Conservation (phyloP, 2,797 vertebrate species). For the Dipus sagitta region DNA sequence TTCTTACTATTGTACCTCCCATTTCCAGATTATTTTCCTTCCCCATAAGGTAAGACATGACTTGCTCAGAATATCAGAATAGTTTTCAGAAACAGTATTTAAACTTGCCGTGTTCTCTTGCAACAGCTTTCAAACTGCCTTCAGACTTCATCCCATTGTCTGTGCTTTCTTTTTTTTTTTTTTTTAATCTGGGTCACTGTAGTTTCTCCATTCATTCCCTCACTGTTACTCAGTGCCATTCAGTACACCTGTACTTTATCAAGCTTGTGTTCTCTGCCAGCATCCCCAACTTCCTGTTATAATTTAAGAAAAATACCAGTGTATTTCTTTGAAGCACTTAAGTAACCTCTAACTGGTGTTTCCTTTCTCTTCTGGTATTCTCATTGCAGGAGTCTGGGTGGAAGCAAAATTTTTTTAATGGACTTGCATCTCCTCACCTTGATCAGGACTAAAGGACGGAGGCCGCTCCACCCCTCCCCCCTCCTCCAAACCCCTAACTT, state of each 20-base stretch:
- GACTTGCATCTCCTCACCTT: slow-evolving; percentile 90
- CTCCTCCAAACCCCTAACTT: slow-evolving; percentile 77
- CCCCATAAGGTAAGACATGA: slow-evolving; percentile 57
- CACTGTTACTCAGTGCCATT: background rate
- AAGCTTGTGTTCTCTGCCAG: background rate
- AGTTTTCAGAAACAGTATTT: slow-evolving; percentile 37
- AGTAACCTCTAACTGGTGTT: slow-evolving; percentile 65
- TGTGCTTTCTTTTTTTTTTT: background rate
- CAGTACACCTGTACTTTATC: background rate
- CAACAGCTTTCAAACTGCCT: slow-evolving; percentile 4
- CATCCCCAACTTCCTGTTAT: background rate
- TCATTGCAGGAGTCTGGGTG: slow-evolving; percentile 83
- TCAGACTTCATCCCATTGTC: slow-evolving; percentile 15
- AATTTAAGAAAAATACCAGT: slow-evolving; percentile 19
- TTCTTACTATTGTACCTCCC: slow-evolving; percentile 41
- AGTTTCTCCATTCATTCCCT: background rate
- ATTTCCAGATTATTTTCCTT: slow-evolving; percentile 28
- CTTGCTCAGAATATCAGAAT: slow-evolving; percentile 48
- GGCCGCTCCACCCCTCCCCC: slow-evolving; percentile 82
- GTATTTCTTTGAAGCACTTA: background rate
- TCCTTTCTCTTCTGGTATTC: slow-evolving; percentile 74
- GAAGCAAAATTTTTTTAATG: slow-evolving; percentile 88
- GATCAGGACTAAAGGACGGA: slow-evolving; percentile 87
- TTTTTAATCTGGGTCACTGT: background rate
- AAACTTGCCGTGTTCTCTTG: background rate